phyloP scores from a whole-genome alignment of 2,113 vertebrate species.

The Trogon surrucura region DNA sequence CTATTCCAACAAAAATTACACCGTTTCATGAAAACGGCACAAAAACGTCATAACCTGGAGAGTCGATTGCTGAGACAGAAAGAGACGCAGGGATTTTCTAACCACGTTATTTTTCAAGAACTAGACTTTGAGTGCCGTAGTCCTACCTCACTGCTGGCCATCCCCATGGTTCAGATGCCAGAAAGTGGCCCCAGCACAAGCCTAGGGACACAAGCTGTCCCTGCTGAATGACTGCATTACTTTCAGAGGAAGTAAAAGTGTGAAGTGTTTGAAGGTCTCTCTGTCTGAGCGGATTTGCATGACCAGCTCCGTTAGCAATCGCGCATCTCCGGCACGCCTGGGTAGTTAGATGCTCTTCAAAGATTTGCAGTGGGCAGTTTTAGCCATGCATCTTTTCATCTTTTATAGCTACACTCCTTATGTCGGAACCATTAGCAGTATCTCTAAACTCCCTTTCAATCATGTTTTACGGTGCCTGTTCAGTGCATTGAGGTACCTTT shows the following conservation, averaged over 20 bases:
- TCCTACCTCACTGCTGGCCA: background rate
- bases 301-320: conserved; percentile 3
- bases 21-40: background rate
- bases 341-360: conserved; percentile 44
- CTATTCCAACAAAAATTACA: background rate
- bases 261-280: conserved; percentile 36
- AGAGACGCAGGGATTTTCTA: background rate
- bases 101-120: background rate
- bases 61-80: background rate
- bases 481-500: conserved; percentile 60
- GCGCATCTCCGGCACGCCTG: conserved; percentile 30
- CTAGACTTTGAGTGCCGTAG: background rate
- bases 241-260: background rate
- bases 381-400: conserved; percentile 59
- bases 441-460: conserved; percentile 67
- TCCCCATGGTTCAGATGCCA: background rate
- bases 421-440: conserved; percentile 56
- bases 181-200: background rate
- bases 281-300: conserved; percentile 40
- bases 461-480: conserved; percentile 55
- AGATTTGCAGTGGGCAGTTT: conserved; percentile 65
- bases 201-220: background rate
- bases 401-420: conserved; percentile 57
- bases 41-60: background rate
- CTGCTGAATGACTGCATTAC: background rate